Percentiles rank a stretch among this genome's conserved stretches.
Evolutionary conservation across 1,140 invertebrate genomes (phyloP).

Genomic region (Chionoecetes opilio): DNA sequence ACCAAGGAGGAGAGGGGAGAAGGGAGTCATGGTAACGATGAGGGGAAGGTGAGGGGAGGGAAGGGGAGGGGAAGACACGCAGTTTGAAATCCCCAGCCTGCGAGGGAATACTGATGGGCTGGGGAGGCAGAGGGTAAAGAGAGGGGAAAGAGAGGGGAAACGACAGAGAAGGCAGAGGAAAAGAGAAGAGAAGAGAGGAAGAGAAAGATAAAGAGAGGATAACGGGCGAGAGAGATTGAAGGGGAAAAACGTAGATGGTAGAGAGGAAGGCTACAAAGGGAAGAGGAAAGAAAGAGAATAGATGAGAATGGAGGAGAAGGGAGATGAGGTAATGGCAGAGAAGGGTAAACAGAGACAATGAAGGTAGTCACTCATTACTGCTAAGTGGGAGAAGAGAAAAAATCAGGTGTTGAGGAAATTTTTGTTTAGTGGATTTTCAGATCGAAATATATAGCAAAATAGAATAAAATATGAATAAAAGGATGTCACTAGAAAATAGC

Average conservation of each 20-base stretch:
- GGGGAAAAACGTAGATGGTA: background rate
- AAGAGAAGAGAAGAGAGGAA: background rate
- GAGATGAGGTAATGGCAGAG: background rate
- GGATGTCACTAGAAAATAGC: background rate
- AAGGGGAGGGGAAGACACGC: background rate
- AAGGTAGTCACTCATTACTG: background rate
- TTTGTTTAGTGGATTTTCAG: too few species aligned
- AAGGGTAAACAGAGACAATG: background rate
- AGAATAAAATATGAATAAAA: background rate
- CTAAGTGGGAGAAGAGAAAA: background rate
- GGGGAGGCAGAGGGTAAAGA: background rate
- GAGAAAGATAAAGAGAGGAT: background rate
- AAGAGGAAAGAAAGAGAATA: background rate
- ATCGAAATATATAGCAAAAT: too few species aligned
- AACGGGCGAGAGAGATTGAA: background rate
- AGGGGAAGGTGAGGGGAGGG: background rate
- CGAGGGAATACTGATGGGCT: background rate
- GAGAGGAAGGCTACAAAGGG: background rate
- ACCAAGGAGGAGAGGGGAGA: background rate
- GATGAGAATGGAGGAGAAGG: background rate
- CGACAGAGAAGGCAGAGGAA: background rate
- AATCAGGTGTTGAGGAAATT: too few species aligned
- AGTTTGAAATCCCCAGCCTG: background rate
- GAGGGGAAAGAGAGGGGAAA: background rate
- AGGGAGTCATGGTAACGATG: background rate